These are phyloP conservation scores for Tragopan temminckii DNA, from an alignment of 2,797 vertebrate species.

Conservation along the genomic window DNA sequence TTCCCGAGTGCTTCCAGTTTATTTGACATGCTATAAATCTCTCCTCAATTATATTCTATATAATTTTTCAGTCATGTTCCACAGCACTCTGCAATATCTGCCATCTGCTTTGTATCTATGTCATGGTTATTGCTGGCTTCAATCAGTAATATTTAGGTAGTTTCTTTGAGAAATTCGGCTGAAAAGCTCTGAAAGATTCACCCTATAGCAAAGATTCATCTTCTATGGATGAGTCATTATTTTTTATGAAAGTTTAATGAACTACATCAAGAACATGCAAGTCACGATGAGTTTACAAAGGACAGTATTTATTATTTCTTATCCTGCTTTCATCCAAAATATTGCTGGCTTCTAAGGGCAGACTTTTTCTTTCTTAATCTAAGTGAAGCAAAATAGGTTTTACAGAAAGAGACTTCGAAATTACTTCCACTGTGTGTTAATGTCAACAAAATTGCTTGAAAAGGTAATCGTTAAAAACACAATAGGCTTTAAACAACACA, in stretches of 20 bases:
- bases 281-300: neutral
- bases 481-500: neutral
- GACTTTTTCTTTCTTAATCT: neutral
- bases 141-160: neutral
- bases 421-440: neutral
- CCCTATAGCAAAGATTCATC: neutral
- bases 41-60: conserved; percentile 29
- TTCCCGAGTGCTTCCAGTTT: neutral
- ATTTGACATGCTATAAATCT: neutral
- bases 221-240: neutral
- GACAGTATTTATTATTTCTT: neutral
- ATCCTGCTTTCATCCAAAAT: neutral
- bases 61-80: conserved; percentile 1
- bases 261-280: neutral
- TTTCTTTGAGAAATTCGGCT: conserved; percentile 5
- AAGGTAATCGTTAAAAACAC: neutral
- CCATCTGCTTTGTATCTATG: neutral
- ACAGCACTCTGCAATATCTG: conserved; percentile 13
- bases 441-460: neutral
- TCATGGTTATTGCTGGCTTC: conserved; percentile 13
- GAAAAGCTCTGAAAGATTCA: neutral
- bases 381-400: neutral
- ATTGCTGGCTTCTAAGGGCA: neutral
- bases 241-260: conserved; percentile 23
- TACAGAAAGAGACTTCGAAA: neutral